Conservation (phyloP, 1,140 invertebrate genomes). For the Diprion similis region DNA sequence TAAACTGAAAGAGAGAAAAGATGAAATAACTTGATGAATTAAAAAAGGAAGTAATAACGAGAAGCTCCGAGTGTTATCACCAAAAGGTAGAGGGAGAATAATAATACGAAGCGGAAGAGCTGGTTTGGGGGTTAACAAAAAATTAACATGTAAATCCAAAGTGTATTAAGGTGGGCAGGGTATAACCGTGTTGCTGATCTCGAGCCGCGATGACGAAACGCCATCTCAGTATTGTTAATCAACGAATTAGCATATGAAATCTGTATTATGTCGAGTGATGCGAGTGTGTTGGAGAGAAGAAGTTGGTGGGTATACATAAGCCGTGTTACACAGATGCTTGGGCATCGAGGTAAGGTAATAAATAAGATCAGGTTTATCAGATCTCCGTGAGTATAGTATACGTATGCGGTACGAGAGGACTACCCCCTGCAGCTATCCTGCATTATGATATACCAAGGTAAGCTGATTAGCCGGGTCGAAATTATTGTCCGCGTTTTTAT, state of each 20-base stretch:
- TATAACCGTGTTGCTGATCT: slow-evolving; percentile 18
- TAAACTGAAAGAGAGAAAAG: not conserved
- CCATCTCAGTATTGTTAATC: slow-evolving; percentile 51
- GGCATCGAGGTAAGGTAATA: not conserved
- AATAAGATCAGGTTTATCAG: slow-evolving; percentile 53
- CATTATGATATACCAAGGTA: slow-evolving; percentile 45
- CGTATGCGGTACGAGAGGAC: not conserved
- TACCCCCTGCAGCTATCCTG: slow-evolving; percentile 43
- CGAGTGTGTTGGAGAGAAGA: slow-evolving; percentile 18
- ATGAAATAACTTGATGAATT: no score
- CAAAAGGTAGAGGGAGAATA: no score
- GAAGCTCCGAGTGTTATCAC: no score
- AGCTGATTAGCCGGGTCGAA: slow-evolving; percentile 58
- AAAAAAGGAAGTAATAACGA: no score
- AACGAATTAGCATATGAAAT: slow-evolving; percentile 57
- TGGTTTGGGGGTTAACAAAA: no score
- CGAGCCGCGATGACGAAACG: slow-evolving; percentile 45
- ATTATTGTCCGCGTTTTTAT: slow-evolving; percentile 55
- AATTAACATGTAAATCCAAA: slow-evolving; percentile 37
- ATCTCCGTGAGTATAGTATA: slow-evolving; percentile 45
- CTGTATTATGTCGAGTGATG: slow-evolving; percentile 43
- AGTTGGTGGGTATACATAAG: slow-evolving; percentile 20
- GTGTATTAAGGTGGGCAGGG: slow-evolving; percentile 37
- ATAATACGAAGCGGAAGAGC: no score
- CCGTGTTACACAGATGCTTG: not conserved